Conservation (phyloP, 2,797 vertebrate genomes). For the Oryzias dopingdopingensis region DNA sequence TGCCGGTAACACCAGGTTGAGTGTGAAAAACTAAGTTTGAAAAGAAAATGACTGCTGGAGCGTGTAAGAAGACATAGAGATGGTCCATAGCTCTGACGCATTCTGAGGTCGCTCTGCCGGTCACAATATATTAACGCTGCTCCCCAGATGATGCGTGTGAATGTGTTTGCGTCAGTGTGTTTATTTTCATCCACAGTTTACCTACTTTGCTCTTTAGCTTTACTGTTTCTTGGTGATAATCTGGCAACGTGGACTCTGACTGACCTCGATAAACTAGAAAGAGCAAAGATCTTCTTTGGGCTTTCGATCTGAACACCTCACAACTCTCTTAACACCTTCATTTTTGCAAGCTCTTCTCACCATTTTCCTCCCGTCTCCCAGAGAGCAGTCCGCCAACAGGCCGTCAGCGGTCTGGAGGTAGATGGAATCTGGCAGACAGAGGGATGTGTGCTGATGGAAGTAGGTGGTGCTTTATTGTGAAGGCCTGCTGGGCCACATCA, state of each 20-base stretch:
- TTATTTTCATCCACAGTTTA: constrained; percentile 24
- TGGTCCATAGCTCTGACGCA: constrained; percentile 13
- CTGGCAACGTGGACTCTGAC: constrained; percentile 48
- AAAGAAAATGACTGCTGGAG: constrained; percentile 25
- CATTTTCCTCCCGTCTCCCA: constrained; percentile 16
- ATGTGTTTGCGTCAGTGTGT: constrained; percentile 35
- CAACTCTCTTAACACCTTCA: constrained; percentile 46
- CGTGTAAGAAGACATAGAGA: constrained; percentile 22
- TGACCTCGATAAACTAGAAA: constrained; percentile 44
- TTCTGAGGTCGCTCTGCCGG: constrained; percentile 20
- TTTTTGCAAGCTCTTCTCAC: constrained; percentile 49
- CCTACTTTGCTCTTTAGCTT: constrained; percentile 21
- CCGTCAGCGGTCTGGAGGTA: constrained; percentile 46
- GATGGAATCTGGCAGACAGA: constrained; percentile 39
- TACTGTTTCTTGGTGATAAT: constrained; percentile 41
- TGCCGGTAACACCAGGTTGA: constrained; percentile 35
- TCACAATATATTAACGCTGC: constrained; percentile 20
- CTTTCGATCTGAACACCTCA: constrained; percentile 37
- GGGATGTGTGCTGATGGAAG: constrained; percentile 61
- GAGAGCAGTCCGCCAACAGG: constrained; percentile 42
- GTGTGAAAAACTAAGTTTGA: constrained; percentile 45
- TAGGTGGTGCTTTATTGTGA: constrained; percentile 66
- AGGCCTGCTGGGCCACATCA: constrained; percentile 69
- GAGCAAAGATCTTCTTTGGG: constrained; percentile 27
- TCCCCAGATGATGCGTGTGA: constrained; percentile 25